phyloP scores from a whole-genome alignment of 1,140 invertebrate genomes.

The Akabosia matsudoensis region DNA sequence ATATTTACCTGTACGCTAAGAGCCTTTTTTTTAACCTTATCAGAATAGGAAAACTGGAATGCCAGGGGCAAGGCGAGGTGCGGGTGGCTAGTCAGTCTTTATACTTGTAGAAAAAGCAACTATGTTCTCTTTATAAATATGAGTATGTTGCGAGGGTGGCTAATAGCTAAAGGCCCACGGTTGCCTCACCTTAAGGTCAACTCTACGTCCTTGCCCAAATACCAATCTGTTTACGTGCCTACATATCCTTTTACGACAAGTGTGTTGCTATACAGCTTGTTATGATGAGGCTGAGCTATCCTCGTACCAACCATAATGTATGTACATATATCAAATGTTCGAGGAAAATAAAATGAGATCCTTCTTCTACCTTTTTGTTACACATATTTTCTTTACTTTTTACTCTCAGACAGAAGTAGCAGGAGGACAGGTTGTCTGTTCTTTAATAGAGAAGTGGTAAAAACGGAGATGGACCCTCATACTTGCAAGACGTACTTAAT shows the following conservation, averaged over 20 bases:
- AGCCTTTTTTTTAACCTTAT: background rate
- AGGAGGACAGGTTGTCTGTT: background rate
- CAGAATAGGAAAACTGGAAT: conserved; percentile 31
- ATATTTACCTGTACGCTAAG: background rate
- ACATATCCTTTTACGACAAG: conserved; percentile 14
- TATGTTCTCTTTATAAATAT: conserved; percentile 35
- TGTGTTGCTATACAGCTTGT: background rate
- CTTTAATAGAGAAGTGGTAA: background rate
- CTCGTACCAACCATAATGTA: background rate
- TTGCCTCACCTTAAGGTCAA: conserved; percentile 46
- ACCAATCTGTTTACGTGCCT: conserved; percentile 33
- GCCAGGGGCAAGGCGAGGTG: conserved; percentile 45
- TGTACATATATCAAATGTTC: background rate
- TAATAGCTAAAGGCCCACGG: conserved; percentile 46
- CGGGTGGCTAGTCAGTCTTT: conserved; percentile 44
- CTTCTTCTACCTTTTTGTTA: background rate
- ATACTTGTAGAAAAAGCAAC: too few relatives aligned
- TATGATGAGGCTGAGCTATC: background rate
- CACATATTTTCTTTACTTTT: conserved; percentile 23
- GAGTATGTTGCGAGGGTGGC: conserved; percentile 42
- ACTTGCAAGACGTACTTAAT: conserved; percentile 1
- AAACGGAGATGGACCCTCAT: background rate
- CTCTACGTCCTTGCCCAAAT: conserved; percentile 46
- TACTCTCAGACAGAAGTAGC: background rate
- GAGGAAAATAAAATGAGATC: background rate